Conservation (phyloP, 1,140 invertebrate species). For the Stenopsyche tienmushanensis region DNA sequence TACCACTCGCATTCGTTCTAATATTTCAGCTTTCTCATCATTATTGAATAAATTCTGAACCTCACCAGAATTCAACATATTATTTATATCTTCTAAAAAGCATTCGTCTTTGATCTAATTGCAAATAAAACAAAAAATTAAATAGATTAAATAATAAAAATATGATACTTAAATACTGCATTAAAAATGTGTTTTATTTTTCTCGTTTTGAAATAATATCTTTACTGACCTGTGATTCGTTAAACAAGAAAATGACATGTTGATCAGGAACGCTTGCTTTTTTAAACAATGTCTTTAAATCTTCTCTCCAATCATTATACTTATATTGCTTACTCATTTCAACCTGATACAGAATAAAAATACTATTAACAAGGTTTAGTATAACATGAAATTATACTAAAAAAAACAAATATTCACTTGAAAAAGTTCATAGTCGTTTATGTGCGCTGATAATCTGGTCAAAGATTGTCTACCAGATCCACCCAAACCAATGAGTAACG, state of each 20-base stretch:
- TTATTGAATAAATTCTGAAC: constrained; percentile 86
- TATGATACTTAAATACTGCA: background rate
- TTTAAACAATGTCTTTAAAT: constrained; percentile 78
- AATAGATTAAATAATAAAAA: constrained; percentile 20
- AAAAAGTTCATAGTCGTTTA: constrained; percentile 91
- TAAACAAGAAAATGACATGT: constrained; percentile 89
- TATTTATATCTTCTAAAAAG: constrained; percentile 92
- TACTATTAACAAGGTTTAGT: background rate
- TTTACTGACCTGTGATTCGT: constrained; percentile 74
- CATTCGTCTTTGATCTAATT: constrained; percentile 90
- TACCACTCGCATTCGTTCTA: constrained; percentile 85
- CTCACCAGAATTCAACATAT: constrained; percentile 91
- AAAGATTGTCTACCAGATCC: constrained; percentile 91
- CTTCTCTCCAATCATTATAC: constrained; percentile 84
- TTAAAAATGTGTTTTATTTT: constrained; percentile 10
- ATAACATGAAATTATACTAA: background rate
- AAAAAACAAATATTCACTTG: constrained; percentile 49
- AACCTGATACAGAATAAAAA: constrained; percentile 59
- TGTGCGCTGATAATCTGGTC: constrained; percentile 85
- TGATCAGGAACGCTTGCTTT: constrained; percentile 81
- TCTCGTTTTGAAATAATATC: background rate
- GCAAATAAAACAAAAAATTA: constrained; percentile 18
- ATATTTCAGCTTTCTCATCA: constrained; percentile 91
- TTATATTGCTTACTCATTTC: constrained; percentile 89
- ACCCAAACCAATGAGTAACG: constrained; percentile 83